Evolutionary conservation across 2,888 invertebrate genomes (phyloP).

Genomic region (Amphimallon solstitiale): DNA sequence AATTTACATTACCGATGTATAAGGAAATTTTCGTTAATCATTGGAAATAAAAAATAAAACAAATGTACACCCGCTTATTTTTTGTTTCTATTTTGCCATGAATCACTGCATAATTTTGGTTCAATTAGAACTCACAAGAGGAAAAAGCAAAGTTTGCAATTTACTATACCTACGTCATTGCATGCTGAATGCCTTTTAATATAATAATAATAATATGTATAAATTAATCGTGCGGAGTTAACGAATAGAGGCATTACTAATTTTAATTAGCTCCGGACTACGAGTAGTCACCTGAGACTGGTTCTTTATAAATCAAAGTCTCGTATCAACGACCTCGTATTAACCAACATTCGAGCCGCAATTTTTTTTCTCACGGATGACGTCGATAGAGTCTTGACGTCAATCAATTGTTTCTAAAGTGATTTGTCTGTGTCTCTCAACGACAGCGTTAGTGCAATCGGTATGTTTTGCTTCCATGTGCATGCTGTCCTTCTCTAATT

Average conservation of each 20-base stretch:
- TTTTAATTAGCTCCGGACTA: background rate
- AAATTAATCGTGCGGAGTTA: too few relatives aligned
- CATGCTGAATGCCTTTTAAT: too few relatives aligned
- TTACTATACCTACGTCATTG: too few relatives aligned
- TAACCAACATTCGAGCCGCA: background rate
- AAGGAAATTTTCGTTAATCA: too few relatives aligned
- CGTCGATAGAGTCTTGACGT: conserved; percentile 20
- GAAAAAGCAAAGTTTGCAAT: too few relatives aligned
- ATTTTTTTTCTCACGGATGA: conserved; percentile 21
- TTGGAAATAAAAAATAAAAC: too few relatives aligned
- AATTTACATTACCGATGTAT: too few relatives aligned
- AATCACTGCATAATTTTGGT: too few relatives aligned
- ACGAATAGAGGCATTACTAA: background rate
- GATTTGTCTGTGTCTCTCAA: conserved; percentile 11
- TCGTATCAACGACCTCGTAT: conserved; percentile 13
- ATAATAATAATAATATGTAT: too few relatives aligned
- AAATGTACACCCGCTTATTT: too few relatives aligned
- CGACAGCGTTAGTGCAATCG: background rate
- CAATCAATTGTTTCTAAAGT: conserved; percentile 27
- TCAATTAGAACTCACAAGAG: too few relatives aligned
- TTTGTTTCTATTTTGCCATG: too few relatives aligned
- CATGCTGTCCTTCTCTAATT: conserved; percentile 15
- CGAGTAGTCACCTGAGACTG: background rate
- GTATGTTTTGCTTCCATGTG: background rate
- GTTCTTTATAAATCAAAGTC: background rate